phyloP scores from a whole-genome alignment of 2,113 vertebrate species.

The Mirza zaza region DNA sequence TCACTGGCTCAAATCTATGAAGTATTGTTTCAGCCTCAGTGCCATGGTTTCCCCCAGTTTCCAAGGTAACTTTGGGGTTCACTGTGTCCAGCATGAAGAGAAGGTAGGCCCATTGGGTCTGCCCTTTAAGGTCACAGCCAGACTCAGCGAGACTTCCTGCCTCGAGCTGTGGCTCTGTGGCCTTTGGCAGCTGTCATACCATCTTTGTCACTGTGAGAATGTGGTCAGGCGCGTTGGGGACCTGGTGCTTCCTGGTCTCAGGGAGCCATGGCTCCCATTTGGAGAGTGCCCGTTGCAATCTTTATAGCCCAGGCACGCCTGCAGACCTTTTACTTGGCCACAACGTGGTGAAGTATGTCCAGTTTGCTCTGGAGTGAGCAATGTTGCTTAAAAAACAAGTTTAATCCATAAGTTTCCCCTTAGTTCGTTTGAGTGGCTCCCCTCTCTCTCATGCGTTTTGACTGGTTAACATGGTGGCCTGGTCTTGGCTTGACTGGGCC shows the following conservation, averaged over 20 bases:
- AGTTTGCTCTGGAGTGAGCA: not conserved
- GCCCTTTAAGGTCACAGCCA: not conserved
- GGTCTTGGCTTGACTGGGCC: not conserved
- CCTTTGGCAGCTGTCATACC: too few species aligned
- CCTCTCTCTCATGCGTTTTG: accelerated
- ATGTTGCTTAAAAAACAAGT: not conserved
- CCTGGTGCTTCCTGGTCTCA: not conserved
- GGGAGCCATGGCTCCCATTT: not conserved
- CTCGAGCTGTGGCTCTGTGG: not conserved
- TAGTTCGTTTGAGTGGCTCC: not conserved
- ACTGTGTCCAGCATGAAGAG: not conserved
- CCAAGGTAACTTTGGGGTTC: not conserved
- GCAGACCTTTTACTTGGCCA: not conserved
- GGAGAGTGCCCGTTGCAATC: not conserved
- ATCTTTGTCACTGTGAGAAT: not conserved
- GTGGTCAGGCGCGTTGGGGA: not conserved
- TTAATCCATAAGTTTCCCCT: not conserved
- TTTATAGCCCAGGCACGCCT: accelerated
- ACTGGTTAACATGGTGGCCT: not conserved
- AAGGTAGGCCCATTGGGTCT: not conserved
- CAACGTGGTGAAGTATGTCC: not conserved
- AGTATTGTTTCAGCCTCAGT: not conserved
- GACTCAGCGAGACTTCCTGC: not conserved
- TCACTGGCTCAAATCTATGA: not conserved
- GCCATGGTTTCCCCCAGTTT: not conserved